Evolutionary conservation across 2,113 vertebrate genomes (phyloP), one percentile per base, ranked within the genome.

Genomic region (Todiramphus chloris): DNA sequence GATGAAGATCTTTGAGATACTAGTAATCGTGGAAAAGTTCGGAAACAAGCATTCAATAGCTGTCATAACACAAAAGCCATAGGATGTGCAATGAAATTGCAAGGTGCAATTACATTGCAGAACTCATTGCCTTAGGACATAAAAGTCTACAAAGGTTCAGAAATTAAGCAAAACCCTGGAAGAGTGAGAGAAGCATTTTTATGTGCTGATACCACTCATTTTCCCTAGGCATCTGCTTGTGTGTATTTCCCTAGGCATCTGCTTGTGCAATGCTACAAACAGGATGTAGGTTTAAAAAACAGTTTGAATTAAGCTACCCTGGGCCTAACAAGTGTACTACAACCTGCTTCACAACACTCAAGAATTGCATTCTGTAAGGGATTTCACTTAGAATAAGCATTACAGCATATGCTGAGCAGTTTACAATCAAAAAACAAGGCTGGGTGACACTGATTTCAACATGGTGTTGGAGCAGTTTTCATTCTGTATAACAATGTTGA

Each of bases 61-160:
- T 64, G 35, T 87, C 23, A 19, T 13, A 64, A 51, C 46, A 93
- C 35, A 81, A 81, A 64, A 87, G 80, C 90, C 51, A 53, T 30
- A 44, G 58, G 90, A 93, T 83, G 63, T 92, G 35, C 83, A 88
- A 88, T 66, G 82, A 93, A 93, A 93, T 16, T 85, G 48, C 66
- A 94, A 17, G 48, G 35, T 39, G 50, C 73, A 94, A 95, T 95
- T 44, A 67, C 41, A 67, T 41, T 67, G 19, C 13, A 23, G 64
- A 67, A 44, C 64, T 67, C 41, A 33, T 33, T 67, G 85, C 88
- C 88, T 48, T 35, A 75, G 75, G 90, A 79, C 73, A 73, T 37
- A 66, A 69, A 89, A 69, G 55, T 66, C 69, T 85, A 41, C 70
- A 90, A n/a, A 64, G 30, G 62, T 73, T 90, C 82, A 90, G 51